Evolutionary conservation across 2,888 invertebrate species (phyloP).

Genomic region (Cinara cedri): DNA sequence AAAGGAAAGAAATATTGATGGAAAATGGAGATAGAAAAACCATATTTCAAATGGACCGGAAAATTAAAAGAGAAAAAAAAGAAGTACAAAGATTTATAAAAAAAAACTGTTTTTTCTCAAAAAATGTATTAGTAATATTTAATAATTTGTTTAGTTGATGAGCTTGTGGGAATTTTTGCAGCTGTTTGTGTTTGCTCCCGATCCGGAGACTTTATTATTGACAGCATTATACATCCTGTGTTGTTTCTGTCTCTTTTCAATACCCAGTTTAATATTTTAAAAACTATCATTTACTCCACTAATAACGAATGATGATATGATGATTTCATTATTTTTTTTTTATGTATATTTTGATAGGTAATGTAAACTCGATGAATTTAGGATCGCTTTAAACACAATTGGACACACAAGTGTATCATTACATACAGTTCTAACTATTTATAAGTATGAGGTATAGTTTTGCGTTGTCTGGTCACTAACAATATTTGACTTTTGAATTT

Average conservation of each 20-base stretch:
- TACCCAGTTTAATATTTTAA: not conserved
- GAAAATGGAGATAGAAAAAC: not conserved
- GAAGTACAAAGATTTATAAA: constrained; percentile 25
- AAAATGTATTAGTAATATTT: constrained; percentile 33
- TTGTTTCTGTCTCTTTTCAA: not conserved
- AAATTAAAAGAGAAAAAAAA: constrained; percentile 7
- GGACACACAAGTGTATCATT: too few species aligned
- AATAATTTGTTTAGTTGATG: constrained; percentile 54
- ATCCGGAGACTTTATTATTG: constrained; percentile 32
- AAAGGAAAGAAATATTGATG: not conserved
- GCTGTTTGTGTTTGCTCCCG: constrained; percentile 31
- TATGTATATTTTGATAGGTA: not conserved
- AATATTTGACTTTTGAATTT: not conserved
- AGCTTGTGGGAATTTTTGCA: constrained; percentile 40
- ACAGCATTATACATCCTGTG: constrained; percentile 10
- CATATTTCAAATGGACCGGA: constrained; percentile 10
- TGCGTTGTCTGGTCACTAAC: not conserved
- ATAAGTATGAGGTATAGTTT: too few species aligned
- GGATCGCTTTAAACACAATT: too few species aligned
- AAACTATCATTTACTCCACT: not conserved
- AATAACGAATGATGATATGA: not conserved
- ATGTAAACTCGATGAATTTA: not conserved
- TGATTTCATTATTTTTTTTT: too few species aligned
- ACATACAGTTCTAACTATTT: too few species aligned
- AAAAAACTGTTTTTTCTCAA: constrained; percentile 7